Conservation (phyloP, 2,888 invertebrate genomes). For the Ceriagrion tenellum region DNA sequence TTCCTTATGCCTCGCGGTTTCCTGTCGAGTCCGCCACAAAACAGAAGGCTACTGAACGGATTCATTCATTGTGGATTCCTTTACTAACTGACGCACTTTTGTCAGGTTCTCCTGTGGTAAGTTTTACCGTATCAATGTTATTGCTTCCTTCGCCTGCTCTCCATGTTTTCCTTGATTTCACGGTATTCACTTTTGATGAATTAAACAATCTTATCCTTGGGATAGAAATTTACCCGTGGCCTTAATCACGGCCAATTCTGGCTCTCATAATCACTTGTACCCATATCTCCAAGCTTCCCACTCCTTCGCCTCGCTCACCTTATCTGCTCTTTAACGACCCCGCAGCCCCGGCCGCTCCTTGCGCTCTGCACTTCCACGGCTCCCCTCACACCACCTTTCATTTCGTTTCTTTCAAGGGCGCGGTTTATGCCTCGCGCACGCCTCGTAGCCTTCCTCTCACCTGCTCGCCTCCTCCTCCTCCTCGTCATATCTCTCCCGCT, state of each 20-base stretch:
- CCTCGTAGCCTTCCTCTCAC: neutral
- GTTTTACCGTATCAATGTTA: neutral
- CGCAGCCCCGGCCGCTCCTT: neutral
- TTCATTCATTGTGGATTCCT: neutral
- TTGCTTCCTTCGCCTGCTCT: too few species aligned
- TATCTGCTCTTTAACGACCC: too few species aligned
- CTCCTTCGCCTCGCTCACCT: neutral
- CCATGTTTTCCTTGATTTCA: too few species aligned
- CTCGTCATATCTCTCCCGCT: slow-evolving; percentile 37
- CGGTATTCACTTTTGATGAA: too few species aligned
- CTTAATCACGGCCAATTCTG: neutral
- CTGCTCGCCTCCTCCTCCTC: neutral
- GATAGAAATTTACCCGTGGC: neutral
- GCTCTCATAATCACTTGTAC: neutral
- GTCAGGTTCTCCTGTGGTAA: neutral
- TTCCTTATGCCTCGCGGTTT: neutral
- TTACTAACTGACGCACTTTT: neutral
- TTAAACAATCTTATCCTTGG: neutral
- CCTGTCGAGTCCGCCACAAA: neutral
- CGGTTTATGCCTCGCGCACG: neutral
- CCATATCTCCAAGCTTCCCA: neutral
- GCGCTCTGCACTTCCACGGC: neutral
- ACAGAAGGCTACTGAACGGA: neutral
- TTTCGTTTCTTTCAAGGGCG: neutral
- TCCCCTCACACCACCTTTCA: neutral